Conservation (phyloP, 1,140 invertebrate species). For the Drosophila orena region DNA sequence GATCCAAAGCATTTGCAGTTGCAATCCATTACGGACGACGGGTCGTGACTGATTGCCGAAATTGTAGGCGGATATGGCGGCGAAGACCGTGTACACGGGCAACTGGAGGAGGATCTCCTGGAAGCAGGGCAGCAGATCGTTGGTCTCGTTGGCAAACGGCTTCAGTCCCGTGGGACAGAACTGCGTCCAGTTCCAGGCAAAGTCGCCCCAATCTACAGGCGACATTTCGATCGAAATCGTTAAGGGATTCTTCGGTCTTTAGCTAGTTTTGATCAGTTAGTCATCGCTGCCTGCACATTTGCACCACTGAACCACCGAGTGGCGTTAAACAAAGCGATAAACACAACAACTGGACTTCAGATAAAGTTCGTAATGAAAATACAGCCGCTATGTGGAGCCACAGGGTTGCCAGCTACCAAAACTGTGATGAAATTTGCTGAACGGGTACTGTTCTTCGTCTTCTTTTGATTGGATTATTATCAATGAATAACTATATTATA, state of each 20-base stretch:
- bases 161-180: slow-evolving; percentile 89
- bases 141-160: slow-evolving; percentile 88
- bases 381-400: slow-evolving; percentile 11
- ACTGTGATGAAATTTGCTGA: neutral
- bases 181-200: slow-evolving; percentile 89
- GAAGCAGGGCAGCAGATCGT: slow-evolving; percentile 92
- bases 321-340: slow-evolving; percentile 31
- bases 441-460: neutral
- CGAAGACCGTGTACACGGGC: slow-evolving; percentile 89
- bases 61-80: slow-evolving; percentile 91
- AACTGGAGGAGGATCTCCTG: slow-evolving; percentile 91
- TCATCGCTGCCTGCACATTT: slow-evolving; percentile 40
- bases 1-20: slow-evolving; percentile 87
- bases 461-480: neutral
- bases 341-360: slow-evolving; percentile 16
- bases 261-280: slow-evolving; percentile 19
- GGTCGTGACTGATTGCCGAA: slow-evolving; percentile 88
- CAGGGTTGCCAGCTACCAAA: slow-evolving; percentile 6
- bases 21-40: slow-evolving; percentile 87
- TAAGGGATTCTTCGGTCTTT: slow-evolving; percentile 16
- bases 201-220: slow-evolving; percentile 59
- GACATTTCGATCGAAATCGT: slow-evolving; percentile 25
- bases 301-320: slow-evolving; percentile 14
- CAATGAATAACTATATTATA: neutral
- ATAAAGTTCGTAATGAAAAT: slow-evolving; percentile 32